Evolutionary conservation across 1,140 invertebrate genomes (phyloP).

Genomic region (Sarcophaga peregrina): DNA sequence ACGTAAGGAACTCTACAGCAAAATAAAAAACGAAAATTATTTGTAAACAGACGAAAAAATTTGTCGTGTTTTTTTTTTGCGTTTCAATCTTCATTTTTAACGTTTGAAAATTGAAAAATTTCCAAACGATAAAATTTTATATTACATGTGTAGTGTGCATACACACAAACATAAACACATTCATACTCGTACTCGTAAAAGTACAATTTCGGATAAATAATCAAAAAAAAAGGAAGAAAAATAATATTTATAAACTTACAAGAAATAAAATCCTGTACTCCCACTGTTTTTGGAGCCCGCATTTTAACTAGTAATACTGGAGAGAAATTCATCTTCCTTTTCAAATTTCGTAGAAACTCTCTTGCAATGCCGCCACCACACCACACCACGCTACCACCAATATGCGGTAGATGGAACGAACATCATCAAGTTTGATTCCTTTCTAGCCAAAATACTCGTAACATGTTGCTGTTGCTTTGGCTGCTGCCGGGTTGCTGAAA

Average conservation of each 20-base stretch:
- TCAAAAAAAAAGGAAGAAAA: background rate
- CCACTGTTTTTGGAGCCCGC: background rate
- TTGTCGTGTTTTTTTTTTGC: no score
- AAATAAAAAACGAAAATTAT: background rate
- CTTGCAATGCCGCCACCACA: no score
- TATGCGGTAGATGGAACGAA: slow-evolving; percentile 9
- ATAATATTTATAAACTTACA: slow-evolving; percentile 16
- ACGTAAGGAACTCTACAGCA: background rate
- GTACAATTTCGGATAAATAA: no score
- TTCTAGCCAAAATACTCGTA: background rate
- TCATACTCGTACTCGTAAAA: slow-evolving; percentile 16
- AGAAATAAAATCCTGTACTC: slow-evolving; percentile 24
- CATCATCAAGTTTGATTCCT: slow-evolving; percentile 6
- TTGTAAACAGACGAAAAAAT: background rate
- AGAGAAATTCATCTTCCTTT: background rate
- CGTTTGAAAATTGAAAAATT: slow-evolving; percentile 49
- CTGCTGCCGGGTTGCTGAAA: background rate
- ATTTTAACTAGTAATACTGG: slow-evolving; percentile 1
- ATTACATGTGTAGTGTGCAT: slow-evolving; percentile 19
- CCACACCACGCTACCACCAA: background rate
- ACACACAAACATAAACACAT: slow-evolving; percentile 44
- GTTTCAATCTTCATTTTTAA: background rate
- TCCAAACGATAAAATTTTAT: slow-evolving; percentile 49
- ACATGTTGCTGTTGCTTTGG: slow-evolving; percentile 9
- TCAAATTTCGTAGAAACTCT: no score